These are phyloP conservation scores for Hemicrepidius hirtus DNA, from an alignment of 2,888 invertebrate genomes.

Conservation along the genomic window DNA sequence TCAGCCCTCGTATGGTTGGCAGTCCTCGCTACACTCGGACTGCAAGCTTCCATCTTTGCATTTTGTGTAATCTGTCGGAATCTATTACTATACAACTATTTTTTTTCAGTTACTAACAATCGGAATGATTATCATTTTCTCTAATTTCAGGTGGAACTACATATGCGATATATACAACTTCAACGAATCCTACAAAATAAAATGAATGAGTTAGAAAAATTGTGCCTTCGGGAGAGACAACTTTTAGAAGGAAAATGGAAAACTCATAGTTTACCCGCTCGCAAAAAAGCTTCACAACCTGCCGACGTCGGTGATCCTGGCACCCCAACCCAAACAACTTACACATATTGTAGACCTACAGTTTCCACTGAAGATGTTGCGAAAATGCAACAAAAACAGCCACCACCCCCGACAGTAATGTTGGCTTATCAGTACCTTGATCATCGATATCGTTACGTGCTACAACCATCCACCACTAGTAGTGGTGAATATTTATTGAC, in stretches of 20 bases:
- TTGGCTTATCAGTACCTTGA: constrained; percentile 78
- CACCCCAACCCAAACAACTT: constrained; percentile 73
- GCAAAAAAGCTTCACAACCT: constrained; percentile 83
- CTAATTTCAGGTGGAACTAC: constrained; percentile 82
- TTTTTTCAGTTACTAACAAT: background rate
- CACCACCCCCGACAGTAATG: constrained; percentile 67
- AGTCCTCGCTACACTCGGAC: no score
- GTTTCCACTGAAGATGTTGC: constrained; percentile 88
- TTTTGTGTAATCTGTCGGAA: no score
- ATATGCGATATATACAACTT: constrained; percentile 93
- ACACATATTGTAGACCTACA: constrained; percentile 83
- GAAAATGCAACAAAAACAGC: constrained; percentile 65
- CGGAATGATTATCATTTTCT: background rate
- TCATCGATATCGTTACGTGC: constrained; percentile 82
- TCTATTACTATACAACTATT: no score
- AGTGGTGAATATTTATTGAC: constrained; percentile 84
- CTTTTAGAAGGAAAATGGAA: constrained; percentile 91
- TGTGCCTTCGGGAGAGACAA: constrained; percentile 87
- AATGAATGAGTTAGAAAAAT: constrained; percentile 88
- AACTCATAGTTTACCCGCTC: constrained; percentile 90
- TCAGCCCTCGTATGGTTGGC: no score
- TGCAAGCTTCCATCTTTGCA: no score
- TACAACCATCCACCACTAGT: constrained; percentile 79
- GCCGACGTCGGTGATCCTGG: constrained; percentile 73
- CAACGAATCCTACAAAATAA: constrained; percentile 89